Evolutionary conservation across 2,888 invertebrate genomes (phyloP).

Genomic region (Eupithecia insigniata): DNA sequence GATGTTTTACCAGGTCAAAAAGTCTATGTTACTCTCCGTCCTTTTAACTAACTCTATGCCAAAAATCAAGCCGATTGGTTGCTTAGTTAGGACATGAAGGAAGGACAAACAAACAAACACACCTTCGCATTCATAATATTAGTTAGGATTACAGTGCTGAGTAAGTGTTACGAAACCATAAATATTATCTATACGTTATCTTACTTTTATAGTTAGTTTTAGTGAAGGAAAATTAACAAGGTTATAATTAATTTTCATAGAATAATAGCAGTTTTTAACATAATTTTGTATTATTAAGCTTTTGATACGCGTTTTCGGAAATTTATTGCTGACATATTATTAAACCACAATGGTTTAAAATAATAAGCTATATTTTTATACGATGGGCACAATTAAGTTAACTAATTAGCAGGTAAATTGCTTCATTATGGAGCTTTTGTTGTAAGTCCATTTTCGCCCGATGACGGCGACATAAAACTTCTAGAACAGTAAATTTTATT

Average conservation of each 20-base stretch:
- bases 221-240: constrained; percentile 43
- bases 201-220: constrained; percentile 37
- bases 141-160: constrained; percentile 55
- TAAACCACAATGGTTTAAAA: constrained; percentile 29
- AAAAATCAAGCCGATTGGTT: too few relatives aligned
- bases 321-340: constrained; percentile 32
- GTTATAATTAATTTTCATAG: constrained; percentile 23
- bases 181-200: constrained; percentile 49
- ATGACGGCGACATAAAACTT: constrained; percentile 34
- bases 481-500: constrained; percentile 43
- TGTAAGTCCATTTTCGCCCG: constrained; percentile 27
- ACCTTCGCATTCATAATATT: too few relatives aligned
- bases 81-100: too few relatives aligned
- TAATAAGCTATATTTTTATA: constrained; percentile 37
- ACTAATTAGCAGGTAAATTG: constrained; percentile 36
- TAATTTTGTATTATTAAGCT: constrained; percentile 27
- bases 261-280: constrained; percentile 33
- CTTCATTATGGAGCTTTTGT: constrained; percentile 37
- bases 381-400: constrained; percentile 27
- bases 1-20: too few relatives aligned
- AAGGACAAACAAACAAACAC: too few relatives aligned
- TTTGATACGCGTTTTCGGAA: constrained; percentile 18
- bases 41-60: too few relatives aligned
- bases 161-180: constrained; percentile 50
- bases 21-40: too few relatives aligned